Evolutionary conservation across 1,140 invertebrate species (phyloP).

Genomic region (Cotesia glomerata): DNA sequence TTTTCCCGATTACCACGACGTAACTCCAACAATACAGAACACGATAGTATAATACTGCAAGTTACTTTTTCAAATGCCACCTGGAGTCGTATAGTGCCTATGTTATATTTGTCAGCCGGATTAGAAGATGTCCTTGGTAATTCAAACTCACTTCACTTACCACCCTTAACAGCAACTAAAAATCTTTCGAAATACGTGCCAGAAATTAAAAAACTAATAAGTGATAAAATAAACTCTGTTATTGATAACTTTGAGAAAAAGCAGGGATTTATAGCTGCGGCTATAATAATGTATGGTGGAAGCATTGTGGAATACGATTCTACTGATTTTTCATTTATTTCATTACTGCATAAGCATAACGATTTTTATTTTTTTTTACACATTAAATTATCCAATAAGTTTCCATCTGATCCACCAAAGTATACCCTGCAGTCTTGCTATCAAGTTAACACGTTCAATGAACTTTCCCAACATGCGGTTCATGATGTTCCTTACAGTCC

Average conservation of each 20-base stretch:
- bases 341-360: conserved; percentile 35
- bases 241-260: conserved; percentile 33
- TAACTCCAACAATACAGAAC: conserved; percentile 18
- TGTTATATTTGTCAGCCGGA: conserved; percentile 51
- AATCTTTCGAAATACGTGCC: conserved; percentile 66
- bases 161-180: conserved; percentile 52
- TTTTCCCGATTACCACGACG: conserved; percentile 45
- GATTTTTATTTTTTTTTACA: conserved; percentile 42
- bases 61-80: conserved; percentile 47
- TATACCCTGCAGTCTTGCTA: conserved; percentile 46
- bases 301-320: conserved; percentile 48
- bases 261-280: conserved; percentile 32
- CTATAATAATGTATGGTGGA: conserved; percentile 25
- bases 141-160: conserved; percentile 39
- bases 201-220: conserved; percentile 62
- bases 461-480: conserved; percentile 19
- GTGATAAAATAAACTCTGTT: conserved; percentile 54
- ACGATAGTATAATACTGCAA: conserved; percentile 44
- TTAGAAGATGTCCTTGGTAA: conserved; percentile 46
- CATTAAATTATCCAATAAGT: conserved; percentile 41
- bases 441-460: conserved; percentile 36
- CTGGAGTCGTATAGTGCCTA: conserved; percentile 43
- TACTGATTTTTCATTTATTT: conserved; percentile 36
- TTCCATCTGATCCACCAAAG: conserved; percentile 45
- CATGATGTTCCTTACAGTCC: conserved; percentile 33